Evolutionary conservation across 92 coral and sea anemone species (phyloP).

Genomic region (Porites cylindrica): DNA sequence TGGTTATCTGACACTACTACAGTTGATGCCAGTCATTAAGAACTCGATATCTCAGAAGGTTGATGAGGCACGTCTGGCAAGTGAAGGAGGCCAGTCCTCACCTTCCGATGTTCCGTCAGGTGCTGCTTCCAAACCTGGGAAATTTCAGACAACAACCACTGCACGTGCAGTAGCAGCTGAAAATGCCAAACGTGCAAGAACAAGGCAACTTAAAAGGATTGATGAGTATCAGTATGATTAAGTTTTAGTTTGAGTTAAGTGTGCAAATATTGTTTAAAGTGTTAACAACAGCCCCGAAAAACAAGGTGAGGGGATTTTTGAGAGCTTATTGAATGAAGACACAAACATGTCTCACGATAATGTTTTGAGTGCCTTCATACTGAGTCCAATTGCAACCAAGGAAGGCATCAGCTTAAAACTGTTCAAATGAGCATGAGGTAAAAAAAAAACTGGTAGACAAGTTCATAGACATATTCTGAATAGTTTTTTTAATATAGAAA

Average conservation of each 20-base stretch:
- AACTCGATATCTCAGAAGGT: constrained; percentile 73
- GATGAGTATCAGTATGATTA: constrained; percentile 78
- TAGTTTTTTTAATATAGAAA: neutral
- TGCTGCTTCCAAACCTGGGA: constrained; percentile 18
- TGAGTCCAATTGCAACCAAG: no score
- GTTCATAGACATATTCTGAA: neutral
- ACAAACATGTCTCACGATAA: no score
- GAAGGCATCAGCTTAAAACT: neutral
- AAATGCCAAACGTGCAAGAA: constrained; percentile 78
- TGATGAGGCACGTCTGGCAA: constrained; percentile 46
- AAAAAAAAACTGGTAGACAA: neutral
- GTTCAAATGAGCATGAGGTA: neutral
- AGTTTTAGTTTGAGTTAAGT: neutral
- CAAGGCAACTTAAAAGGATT: constrained; percentile 77
- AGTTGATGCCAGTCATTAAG: constrained; percentile 82
- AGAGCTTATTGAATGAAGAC: no score
- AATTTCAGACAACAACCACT: constrained; percentile 64
- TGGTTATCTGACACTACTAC: constrained; percentile 82
- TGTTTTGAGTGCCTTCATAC: no score
- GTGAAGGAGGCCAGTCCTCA: constrained; percentile 29
- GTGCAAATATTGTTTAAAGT: no score
- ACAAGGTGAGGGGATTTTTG: no score
- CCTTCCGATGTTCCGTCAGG: constrained; percentile 23
- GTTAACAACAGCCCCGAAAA: no score
- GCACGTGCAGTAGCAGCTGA: constrained; percentile 76